phyloP scores from a whole-genome alignment of 2,113 vertebrate species.

The Calidris pugnax region DNA sequence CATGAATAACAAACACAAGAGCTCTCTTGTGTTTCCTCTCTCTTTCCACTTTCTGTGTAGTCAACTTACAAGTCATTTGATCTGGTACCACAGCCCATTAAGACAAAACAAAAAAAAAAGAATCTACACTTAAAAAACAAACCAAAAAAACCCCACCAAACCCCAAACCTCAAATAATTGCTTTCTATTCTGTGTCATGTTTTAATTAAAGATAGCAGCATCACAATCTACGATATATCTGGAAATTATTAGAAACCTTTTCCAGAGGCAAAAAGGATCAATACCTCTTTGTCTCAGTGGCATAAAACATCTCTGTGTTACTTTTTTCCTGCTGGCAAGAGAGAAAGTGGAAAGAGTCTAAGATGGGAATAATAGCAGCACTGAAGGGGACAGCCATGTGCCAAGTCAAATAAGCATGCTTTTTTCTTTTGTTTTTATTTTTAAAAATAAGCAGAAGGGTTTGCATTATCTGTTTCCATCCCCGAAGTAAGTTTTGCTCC shows the following conservation, averaged over 20 bases:
- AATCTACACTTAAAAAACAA: constrained; percentile 4
- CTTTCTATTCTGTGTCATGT: constrained; percentile 71
- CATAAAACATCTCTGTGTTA: constrained; percentile 74
- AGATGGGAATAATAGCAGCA: constrained; percentile 40
- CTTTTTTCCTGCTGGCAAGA: constrained; percentile 63
- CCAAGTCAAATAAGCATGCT: not conserved
- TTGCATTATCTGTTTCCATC: not conserved
- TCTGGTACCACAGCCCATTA: constrained; percentile 1
- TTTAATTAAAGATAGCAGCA: constrained; percentile 80
- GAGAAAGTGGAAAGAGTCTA: constrained; percentile 13
- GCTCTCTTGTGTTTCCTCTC: not conserved
- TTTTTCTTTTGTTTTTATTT: not conserved
- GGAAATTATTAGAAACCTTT: constrained; percentile 79
- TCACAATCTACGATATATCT: constrained; percentile 72
- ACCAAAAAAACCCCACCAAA: not conserved
- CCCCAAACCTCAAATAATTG: constrained; percentile 56
- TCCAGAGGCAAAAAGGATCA: constrained; percentile 76
- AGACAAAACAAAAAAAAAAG: constrained; percentile 48
- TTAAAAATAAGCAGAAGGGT: not conserved
- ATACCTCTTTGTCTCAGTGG: constrained; percentile 76
- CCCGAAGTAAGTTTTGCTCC: not conserved
- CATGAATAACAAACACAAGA: constrained; percentile 23
- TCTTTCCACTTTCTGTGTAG: not conserved
- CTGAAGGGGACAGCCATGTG: not conserved
- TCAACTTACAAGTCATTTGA: constrained; percentile 2